Conservation (phyloP, 2,113 vertebrate species). For the Theristicus caerulescens region DNA sequence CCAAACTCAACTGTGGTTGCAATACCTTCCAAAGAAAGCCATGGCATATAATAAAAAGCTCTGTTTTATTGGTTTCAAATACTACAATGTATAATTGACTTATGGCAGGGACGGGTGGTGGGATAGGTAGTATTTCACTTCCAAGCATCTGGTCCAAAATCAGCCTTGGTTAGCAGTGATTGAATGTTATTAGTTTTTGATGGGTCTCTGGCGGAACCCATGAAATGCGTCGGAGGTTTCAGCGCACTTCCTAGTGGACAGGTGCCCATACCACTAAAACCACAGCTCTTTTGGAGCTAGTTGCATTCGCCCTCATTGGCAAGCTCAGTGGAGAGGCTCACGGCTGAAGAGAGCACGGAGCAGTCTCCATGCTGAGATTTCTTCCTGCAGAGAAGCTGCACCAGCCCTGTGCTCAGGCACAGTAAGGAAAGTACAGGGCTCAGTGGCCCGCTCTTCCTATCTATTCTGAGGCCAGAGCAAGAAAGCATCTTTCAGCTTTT, state of each 20-base stretch:
- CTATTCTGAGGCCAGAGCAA: not conserved
- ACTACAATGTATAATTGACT: slow-evolving; percentile 3
- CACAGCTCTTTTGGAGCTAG: slow-evolving; percentile 8
- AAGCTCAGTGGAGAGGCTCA: not conserved
- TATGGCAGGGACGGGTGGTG: not conserved
- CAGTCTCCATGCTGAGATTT: not conserved
- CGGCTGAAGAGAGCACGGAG: fast-evolving
- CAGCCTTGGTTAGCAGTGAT: slow-evolving; percentile 43
- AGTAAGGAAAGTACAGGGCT: not conserved
- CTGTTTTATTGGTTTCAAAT: slow-evolving; percentile 27
- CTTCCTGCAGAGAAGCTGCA: not conserved
- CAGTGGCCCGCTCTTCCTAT: not conserved
- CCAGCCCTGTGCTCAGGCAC: not conserved
- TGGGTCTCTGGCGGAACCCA: slow-evolving; percentile 37
- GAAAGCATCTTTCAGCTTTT: not conserved
- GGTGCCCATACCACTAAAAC: slow-evolving; percentile 62
- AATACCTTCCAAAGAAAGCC: slow-evolving; percentile 46
- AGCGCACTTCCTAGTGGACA: slow-evolving; percentile 41
- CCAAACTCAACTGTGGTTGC: slow-evolving; percentile 22
- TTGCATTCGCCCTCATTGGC: not conserved
- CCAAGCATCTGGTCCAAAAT: slow-evolving; percentile 44
- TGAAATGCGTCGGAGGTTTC: slow-evolving; percentile 41
- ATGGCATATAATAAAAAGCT: slow-evolving; percentile 2
- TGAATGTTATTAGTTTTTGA: slow-evolving; percentile 48
- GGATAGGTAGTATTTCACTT: slow-evolving; percentile 38